These are phyloP conservation scores for Pseudopipra pipra DNA, from an alignment of 2,113 vertebrate genomes.

Conservation along the genomic window DNA sequence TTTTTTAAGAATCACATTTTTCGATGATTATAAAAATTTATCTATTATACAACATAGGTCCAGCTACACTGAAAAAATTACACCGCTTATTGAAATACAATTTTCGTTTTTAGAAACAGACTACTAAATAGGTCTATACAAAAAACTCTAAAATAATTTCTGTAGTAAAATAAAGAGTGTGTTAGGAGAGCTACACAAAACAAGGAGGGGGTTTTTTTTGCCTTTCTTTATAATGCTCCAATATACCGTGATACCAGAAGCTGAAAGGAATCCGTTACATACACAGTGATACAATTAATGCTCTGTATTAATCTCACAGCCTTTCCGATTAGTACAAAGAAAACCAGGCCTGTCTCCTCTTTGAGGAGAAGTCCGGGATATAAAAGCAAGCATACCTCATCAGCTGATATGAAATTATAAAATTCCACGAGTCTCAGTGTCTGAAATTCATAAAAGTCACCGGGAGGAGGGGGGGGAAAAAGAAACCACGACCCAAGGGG, in stretches of 20 bases:
- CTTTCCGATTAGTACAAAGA: slow-evolving; percentile 80
- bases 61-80: slow-evolving; percentile 86
- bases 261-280: slow-evolving; percentile 73
- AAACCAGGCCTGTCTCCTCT: slow-evolving; percentile 75
- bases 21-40: slow-evolving; percentile 80
- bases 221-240: slow-evolving; percentile 73
- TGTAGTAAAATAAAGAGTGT: slow-evolving; percentile 84
- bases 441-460: slow-evolving; percentile 73
- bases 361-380: slow-evolving; percentile 76
- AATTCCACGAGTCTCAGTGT: slow-evolving; percentile 68
- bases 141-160: slow-evolving; percentile 87
- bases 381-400: slow-evolving; percentile 84
- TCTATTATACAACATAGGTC: slow-evolving; percentile 83
- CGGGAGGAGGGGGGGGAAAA: slow-evolving; percentile 17
- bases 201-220: slow-evolving; percentile 41
- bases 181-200: slow-evolving; percentile 80
- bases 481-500: slow-evolving; percentile 15
- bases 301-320: slow-evolving; percentile 80
- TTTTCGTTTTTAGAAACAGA: slow-evolving; percentile 81
- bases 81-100: slow-evolving; percentile 82
- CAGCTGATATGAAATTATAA: slow-evolving; percentile 80
- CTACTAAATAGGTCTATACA: slow-evolving; percentile 83
- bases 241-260: slow-evolving; percentile 70
- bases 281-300: slow-evolving; percentile 84
- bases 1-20: slow-evolving; percentile 76